These are phyloP conservation scores for Campopleginae sp. DNA, from an alignment of 2,888 invertebrate species.

Conservation along the genomic window DNA sequence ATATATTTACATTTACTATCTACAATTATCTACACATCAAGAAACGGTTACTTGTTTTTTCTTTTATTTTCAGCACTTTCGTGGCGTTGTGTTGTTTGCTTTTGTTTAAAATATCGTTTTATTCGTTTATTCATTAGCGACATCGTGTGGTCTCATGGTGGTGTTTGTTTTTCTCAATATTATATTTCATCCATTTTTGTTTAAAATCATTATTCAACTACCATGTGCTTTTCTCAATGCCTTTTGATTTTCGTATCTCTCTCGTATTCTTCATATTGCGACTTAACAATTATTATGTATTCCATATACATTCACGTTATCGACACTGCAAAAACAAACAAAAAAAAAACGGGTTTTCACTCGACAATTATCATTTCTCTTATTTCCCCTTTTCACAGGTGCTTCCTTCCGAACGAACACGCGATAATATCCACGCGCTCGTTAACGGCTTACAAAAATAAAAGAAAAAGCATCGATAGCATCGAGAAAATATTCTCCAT, in stretches of 20 bases:
- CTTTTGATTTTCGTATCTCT: constrained; percentile 46
- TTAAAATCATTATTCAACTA: constrained; percentile 36
- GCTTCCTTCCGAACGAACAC: constrained; percentile 34
- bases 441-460: constrained; percentile 34
- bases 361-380: constrained; percentile 44
- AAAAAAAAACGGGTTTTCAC: constrained; percentile 32
- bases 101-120: constrained; percentile 29
- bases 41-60: constrained; percentile 80
- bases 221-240: constrained; percentile 50
- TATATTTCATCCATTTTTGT: constrained; percentile 8
- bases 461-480: constrained; percentile 36
- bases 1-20: constrained; percentile 78
- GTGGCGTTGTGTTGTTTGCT: constrained; percentile 65
- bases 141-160: constrained; percentile 54
- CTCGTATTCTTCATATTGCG: constrained; percentile 43
- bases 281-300: constrained; percentile 57
- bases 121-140: constrained; percentile 50
- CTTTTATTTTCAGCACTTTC: constrained; percentile 70
- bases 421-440: constrained; percentile 23
- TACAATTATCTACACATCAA: constrained; percentile 84
- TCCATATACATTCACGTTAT: constrained; percentile 61
- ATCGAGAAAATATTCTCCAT: constrained; percentile 48
- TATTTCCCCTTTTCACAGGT: constrained; percentile 53
- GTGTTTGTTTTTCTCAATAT: constrained; percentile 36
- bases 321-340: constrained; percentile 49